Percentiles rank a stretch among this genome's conserved stretches.
Evolutionary conservation across 1,140 invertebrate genomes (phyloP).

Genomic region (Drosophila triauraria): DNA sequence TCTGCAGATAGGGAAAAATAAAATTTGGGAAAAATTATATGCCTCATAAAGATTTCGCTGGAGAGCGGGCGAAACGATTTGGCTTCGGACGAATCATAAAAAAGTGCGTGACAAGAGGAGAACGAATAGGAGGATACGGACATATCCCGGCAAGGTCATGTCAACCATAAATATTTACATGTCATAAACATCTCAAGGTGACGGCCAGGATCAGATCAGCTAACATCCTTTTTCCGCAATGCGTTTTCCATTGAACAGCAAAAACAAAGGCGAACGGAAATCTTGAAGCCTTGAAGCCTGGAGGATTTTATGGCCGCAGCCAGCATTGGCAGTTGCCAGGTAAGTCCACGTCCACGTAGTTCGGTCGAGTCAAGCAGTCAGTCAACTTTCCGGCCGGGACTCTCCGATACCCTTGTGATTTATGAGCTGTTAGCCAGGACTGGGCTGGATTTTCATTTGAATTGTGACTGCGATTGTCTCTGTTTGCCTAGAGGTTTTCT

Average conservation of each 20-base stretch:
- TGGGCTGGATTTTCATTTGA: slow-evolving; percentile 71
- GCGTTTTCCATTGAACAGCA: slow-evolving; percentile 75
- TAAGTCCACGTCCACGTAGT: slow-evolving; percentile 7
- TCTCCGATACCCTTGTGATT: slow-evolving; percentile 57
- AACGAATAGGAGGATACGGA: slow-evolving; percentile 11
- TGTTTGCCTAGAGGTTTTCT: slow-evolving; percentile 53
- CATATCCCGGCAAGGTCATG: slow-evolving; percentile 67
- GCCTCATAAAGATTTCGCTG: slow-evolving; percentile 69
- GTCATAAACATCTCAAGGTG: slow-evolving; percentile 77
- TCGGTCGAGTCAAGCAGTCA: slow-evolving; percentile 72
- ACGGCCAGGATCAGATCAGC: slow-evolving; percentile 40
- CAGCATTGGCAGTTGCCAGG: slow-evolving; percentile 31
- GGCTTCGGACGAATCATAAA: slow-evolving; percentile 75
- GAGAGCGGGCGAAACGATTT: slow-evolving; percentile 46
- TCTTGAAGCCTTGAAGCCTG: slow-evolving; percentile 53
- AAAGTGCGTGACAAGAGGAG: slow-evolving; percentile 46
- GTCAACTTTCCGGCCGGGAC: slow-evolving; percentile 61
- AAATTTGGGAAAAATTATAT: slow-evolving; percentile 72
- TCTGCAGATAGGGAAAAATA: slow-evolving; percentile 51
- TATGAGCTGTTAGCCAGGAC: slow-evolving; percentile 65
- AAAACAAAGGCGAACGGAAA: slow-evolving; percentile 48
- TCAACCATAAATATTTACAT: slow-evolving; percentile 83
- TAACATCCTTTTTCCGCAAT: slow-evolving; percentile 76
- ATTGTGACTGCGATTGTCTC: slow-evolving; percentile 60
- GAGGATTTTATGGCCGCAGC: slow-evolving; percentile 56